Percentiles rank a stretch among this genome's conserved stretches.
phyloP scores from a whole-genome alignment of 1,140 invertebrate genomes.

The Zaprionus vittiger region DNA sequence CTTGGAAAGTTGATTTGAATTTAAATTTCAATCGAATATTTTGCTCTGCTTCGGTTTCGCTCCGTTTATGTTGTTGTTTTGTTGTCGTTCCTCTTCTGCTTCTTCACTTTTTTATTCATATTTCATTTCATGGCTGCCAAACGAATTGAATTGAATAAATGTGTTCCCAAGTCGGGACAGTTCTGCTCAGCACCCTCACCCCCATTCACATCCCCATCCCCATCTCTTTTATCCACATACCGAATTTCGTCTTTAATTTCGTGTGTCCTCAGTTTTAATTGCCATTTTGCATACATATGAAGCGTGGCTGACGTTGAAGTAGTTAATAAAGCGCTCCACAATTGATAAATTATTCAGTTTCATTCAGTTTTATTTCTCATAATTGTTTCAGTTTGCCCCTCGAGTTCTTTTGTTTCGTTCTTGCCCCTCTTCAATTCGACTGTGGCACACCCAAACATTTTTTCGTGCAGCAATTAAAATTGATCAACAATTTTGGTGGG shows the following conservation, averaged over 20 bases:
- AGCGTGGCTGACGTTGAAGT: slow-evolving; percentile 18
- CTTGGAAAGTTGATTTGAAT: slow-evolving; percentile 55
- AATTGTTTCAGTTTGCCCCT: slow-evolving; percentile 1
- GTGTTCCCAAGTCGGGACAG: slow-evolving; percentile 20
- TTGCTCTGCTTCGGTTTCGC: slow-evolving; percentile 23
- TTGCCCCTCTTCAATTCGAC: slow-evolving; percentile 19
- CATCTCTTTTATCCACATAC: neutral
- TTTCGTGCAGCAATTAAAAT: slow-evolving; percentile 41
- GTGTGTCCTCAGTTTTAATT: slow-evolving; percentile 44
- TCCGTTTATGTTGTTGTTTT: slow-evolving; percentile 7
- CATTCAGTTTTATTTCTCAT: slow-evolving; percentile 27
- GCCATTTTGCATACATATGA: slow-evolving; percentile 51
- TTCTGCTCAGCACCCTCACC: neutral
- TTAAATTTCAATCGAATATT: slow-evolving; percentile 52
- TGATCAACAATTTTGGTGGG: slow-evolving; percentile 34
- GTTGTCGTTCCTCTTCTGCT: neutral
- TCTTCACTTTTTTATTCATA: slow-evolving; percentile 27
- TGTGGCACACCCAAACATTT: slow-evolving; percentile 20
- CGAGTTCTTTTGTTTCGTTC: neutral
- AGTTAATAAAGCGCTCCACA: slow-evolving; percentile 30
- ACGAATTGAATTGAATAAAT: slow-evolving; percentile 51
- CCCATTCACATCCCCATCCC: too few relatives aligned
- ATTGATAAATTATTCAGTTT: slow-evolving; percentile 49
- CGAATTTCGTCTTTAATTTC: slow-evolving; percentile 22
- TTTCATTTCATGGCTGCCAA: slow-evolving; percentile 24